Base-by-base conservation (phyloP, 2,797 vertebrate species). In the Aviceda cuculoides region DNA sequence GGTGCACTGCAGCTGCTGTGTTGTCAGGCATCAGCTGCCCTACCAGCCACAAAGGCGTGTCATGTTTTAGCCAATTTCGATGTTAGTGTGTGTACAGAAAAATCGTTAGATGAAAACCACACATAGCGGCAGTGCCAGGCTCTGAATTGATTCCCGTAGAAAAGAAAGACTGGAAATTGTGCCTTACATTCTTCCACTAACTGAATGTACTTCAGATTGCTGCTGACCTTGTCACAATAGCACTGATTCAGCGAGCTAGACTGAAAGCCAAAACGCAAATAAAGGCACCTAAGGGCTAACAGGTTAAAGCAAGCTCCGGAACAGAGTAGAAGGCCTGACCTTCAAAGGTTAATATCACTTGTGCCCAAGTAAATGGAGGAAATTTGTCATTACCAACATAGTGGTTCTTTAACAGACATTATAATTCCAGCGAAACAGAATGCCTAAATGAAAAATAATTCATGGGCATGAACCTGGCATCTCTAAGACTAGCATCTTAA, bases 211-310 rank as follows among this genome's bases (percentile, higher is more conserved):
- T 95, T 94, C 88, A 88, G 75, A 81, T 87, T 81, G 73, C 88
- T 80, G 63, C 91, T 97, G 97, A 98, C 97, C 97, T 98, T 98
- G 97, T 53, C 97, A 93, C 84, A 79, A 58, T 5, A 40, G 31
- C 96, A 95, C 91, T 73, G 96, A 97, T 94, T 95, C 29, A 42
- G 81, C 82, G 71, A 89, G 72, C 63, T 29, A 68, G 75, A 93
- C 75, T 78, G 75, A 88, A 95, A 95, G 89, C 6, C 50, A 19
- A 67, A 55, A 44, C 93, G 90, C 82, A 93, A 97, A 96, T 82
- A 53, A 91, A 97, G 82, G 89, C 90, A 96, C 92, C 46, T 3
- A 89, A 70, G 82, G 83, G 71, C 49, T 90, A 97, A 82, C 25
- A 68, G 90, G 97, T 93, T 92, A 96, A 96, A 97, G 87, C 39